Conservation (phyloP, 2,888 invertebrate species). For the Chrysodeixis includens region DNA sequence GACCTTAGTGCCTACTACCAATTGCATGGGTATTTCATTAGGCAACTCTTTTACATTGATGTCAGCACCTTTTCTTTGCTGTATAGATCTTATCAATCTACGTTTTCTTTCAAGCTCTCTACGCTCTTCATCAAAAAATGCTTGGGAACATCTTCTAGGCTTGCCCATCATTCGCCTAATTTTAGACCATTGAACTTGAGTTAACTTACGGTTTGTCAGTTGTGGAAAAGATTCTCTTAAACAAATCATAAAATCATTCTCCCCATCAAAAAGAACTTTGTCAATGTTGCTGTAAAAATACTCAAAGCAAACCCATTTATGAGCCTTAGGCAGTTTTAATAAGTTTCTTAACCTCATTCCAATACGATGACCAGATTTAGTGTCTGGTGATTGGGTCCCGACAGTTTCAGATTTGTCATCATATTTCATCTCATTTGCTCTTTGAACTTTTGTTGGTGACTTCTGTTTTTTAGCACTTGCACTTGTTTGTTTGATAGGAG, state of each 20-base stretch:
- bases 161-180: slow-evolving; percentile 99
- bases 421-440: slow-evolving; percentile 75
- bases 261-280: slow-evolving; percentile 97
- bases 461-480: slow-evolving; percentile 85
- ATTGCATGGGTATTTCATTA: slow-evolving; percentile 97
- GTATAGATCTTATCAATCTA: slow-evolving; percentile 96
- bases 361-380: slow-evolving; percentile 96
- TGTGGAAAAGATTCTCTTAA: slow-evolving; percentile 98
- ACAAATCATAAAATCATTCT: slow-evolving; percentile 98
- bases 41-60: slow-evolving; percentile 96
- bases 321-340: slow-evolving; percentile 98
- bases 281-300: slow-evolving; percentile 99
- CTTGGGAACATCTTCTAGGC: slow-evolving; percentile 97
- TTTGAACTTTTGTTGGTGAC: slow-evolving; percentile 88
- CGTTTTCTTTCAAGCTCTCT: slow-evolving; percentile 96
- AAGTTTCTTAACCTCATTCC: slow-evolving; percentile 97
- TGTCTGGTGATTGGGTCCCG: slow-evolving; percentile 91
- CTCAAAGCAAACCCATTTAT: slow-evolving; percentile 99
- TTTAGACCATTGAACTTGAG: slow-evolving; percentile 98
- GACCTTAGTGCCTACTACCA: slow-evolving; percentile 98
- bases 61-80: slow-evolving; percentile 96
- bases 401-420: slow-evolving; percentile 81
- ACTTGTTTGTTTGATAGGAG: slow-evolving; percentile 81
- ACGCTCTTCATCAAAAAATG: slow-evolving; percentile 98
- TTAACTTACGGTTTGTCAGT: slow-evolving; percentile 94